Conservation (phyloP, 1,140 invertebrate species). For the Diprion similis region DNA sequence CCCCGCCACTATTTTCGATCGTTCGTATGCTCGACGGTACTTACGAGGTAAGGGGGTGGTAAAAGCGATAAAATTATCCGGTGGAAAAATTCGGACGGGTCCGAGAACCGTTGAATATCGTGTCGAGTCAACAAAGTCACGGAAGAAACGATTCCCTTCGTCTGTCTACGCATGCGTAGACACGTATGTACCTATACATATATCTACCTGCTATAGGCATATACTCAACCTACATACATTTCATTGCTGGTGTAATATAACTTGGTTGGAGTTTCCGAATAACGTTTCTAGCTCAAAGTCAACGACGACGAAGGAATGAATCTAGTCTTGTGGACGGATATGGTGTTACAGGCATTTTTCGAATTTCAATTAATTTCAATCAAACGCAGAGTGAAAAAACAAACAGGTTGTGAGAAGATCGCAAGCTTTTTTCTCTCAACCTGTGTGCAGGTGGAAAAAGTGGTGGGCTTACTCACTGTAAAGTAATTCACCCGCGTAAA, state of each 20-base stretch:
- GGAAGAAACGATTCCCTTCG: not conserved
- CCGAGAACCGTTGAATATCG: conserved; percentile 4
- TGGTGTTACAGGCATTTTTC: no score
- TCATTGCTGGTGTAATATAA: not conserved
- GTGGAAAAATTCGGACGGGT: conserved; percentile 4
- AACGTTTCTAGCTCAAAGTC: not conserved
- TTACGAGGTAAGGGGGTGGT: not conserved
- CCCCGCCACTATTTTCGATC: conserved; percentile 4
- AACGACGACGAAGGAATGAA: not conserved
- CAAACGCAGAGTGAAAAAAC: no score
- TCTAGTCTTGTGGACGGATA: no score
- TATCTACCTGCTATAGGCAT: no score
- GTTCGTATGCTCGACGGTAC: not conserved
- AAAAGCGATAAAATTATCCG: not conserved
- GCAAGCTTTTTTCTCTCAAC: no score
- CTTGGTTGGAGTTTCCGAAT: conserved; percentile 1
- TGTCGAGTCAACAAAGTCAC: conserved; percentile 4
- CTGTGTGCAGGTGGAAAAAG: no score
- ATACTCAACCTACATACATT: not conserved
- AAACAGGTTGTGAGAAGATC: no score
- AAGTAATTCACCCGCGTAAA: no score
- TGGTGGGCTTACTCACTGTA: no score
- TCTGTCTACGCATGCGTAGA: not conserved
- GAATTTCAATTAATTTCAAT: no score
- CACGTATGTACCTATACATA: no score